Percentiles rank a stretch among this genome's conserved stretches.
phyloP scores from a whole-genome alignment of 2,888 invertebrate species.

The Heliconius sara region DNA sequence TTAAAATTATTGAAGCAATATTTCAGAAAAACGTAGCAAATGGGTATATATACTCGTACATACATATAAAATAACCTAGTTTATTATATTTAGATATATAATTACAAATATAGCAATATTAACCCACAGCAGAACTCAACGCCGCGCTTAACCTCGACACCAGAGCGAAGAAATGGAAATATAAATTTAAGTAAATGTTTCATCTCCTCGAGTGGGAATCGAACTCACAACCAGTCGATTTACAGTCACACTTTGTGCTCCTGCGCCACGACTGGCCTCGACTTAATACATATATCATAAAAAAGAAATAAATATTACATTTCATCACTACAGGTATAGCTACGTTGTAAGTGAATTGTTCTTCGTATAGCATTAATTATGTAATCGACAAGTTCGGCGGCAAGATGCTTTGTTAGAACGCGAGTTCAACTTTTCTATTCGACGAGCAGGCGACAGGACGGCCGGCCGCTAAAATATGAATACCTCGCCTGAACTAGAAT shows the following conservation, averaged over 20 bases:
- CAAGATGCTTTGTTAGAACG: constrained; percentile 27
- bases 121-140: too few species aligned
- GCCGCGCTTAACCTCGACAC: too few species aligned
- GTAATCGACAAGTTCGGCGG: constrained; percentile 42
- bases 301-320: neutral
- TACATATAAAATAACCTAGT: too few species aligned
- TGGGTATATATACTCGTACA: neutral
- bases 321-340: too few species aligned
- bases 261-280: too few species aligned
- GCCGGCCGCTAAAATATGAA: constrained; percentile 33
- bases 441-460: constrained; percentile 20
- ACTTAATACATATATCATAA: neutral
- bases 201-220: too few species aligned
- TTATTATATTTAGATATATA: too few species aligned
- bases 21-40: neutral
- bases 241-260: too few species aligned
- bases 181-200: too few species aligned
- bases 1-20: neutral
- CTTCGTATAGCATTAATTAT: constrained; percentile 41
- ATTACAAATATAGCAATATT: neutral
- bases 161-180: too few species aligned
- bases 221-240: too few species aligned
- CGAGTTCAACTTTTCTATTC: constrained; percentile 33
- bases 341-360: constrained; percentile 3
- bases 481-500: constrained; percentile 48